A percentile compares a stretch with the other conserved stretches of the same genome.
phyloP scores from a whole-genome alignment of 2,888 invertebrate species.

The Ganaspis brasiliensis region DNA sequence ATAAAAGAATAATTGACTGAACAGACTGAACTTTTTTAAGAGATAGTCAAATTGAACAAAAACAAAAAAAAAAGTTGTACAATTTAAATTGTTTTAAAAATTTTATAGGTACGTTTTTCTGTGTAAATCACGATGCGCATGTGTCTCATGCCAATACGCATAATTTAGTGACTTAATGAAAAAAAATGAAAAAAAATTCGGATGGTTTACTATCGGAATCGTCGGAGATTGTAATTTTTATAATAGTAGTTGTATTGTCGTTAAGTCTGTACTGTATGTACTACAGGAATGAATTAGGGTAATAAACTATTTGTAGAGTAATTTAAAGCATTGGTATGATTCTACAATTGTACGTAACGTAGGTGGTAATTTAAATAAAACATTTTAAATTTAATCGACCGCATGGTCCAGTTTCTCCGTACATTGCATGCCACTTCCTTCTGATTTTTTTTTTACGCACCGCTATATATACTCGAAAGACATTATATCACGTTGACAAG shows the following conservation, averaged over 20 bases:
- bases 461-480: conserved; percentile 55
- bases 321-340: conserved; percentile 70
- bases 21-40: conserved; percentile 31
- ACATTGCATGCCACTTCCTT: conserved; percentile 45
- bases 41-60: background rate
- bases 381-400: conserved; percentile 63
- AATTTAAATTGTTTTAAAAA: background rate
- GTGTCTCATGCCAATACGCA: conserved; percentile 30
- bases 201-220: conserved; percentile 26
- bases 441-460: conserved; percentile 52
- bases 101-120: conserved; percentile 35
- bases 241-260: conserved; percentile 63
- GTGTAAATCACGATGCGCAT: conserved; percentile 30
- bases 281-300: conserved; percentile 63
- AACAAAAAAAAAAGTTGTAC: background rate
- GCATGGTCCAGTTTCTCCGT: conserved; percentile 50
- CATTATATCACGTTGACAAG: conserved; percentile 56
- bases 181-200: too few relatives aligned
- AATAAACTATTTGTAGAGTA: conserved; percentile 63
- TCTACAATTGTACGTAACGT: conserved; percentile 71
- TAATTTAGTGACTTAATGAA: conserved; percentile 14
- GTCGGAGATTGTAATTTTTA: conserved; percentile 48
- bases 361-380: conserved; percentile 65
- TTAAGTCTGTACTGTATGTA: conserved; percentile 66
- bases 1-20: background rate